These are phyloP conservation scores for Trypoxylus dichotomus DNA, from an alignment of 1,140 invertebrate species.

Conservation along the genomic window DNA sequence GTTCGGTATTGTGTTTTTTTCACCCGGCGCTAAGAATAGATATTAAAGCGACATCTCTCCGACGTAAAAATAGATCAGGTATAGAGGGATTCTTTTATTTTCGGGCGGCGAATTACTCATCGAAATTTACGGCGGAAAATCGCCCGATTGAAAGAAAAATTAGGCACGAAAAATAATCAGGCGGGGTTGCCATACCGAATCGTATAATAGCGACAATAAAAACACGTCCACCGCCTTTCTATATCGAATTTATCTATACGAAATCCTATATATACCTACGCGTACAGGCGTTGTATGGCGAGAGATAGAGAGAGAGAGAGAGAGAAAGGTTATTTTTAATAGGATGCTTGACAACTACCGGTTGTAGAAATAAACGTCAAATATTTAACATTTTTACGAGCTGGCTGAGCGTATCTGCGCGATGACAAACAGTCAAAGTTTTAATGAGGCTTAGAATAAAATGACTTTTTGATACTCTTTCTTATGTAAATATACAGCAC, in stretches of 20 bases:
- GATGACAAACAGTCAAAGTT: constrained; percentile 21
- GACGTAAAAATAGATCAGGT: background rate
- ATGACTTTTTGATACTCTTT: constrained; percentile 14
- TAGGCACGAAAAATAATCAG: background rate
- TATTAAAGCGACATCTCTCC: background rate
- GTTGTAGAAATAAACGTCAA: constrained; percentile 20
- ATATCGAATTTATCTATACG: background rate
- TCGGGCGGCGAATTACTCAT: background rate
- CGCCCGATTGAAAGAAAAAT: constrained; percentile 8
- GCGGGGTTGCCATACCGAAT: background rate
- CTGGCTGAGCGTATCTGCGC: constrained; percentile 7
- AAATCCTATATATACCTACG: background rate
- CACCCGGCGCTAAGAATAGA: background rate
- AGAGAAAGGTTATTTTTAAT: constrained; percentile 13
- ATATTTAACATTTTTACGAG: constrained; percentile 26
- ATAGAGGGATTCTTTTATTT: background rate
- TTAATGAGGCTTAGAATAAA: constrained; percentile 22
- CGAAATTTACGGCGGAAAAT: background rate
- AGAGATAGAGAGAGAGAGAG: no score
- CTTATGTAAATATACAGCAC: background rate
- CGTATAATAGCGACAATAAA: background rate
- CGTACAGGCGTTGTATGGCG: no score
- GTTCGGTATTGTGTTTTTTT: background rate
- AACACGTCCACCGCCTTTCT: background rate
- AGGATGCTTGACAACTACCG: background rate